A percentile compares a stretch with the other conserved stretches of the same genome.
These are phyloP conservation scores for Griposia aprilina DNA, from an alignment of 2,888 invertebrate species.

Conservation along the genomic window DNA sequence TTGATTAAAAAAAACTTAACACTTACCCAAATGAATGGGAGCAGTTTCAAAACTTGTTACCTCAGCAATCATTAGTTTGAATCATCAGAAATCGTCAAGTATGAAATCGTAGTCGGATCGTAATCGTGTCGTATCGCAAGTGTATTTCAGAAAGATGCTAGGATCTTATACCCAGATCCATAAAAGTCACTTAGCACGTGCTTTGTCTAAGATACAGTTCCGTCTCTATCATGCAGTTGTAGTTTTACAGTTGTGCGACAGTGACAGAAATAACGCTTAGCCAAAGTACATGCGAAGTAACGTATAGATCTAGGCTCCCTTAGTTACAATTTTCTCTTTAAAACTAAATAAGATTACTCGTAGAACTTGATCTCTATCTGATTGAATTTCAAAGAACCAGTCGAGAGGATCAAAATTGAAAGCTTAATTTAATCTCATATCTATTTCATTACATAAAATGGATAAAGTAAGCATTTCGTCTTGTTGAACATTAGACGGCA, in stretches of 20 bases:
- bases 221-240: background rate
- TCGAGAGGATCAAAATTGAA: constrained; percentile 10
- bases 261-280: background rate
- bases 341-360: constrained; percentile 3
- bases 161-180: background rate
- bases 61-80: background rate
- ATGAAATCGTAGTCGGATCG: constrained; percentile 11
- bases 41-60: background rate
- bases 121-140: background rate
- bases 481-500: background rate
- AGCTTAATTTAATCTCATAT: constrained; percentile 5
- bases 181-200: background rate
- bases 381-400: constrained; percentile 26
- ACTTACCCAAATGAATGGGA: background rate
- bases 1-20: background rate
- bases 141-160: background rate
- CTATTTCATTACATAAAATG: background rate
- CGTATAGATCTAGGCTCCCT: background rate
- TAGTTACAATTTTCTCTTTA: background rate
- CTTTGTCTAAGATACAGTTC: background rate
- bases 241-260: background rate
- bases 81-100: constrained; percentile 1
- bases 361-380: background rate
- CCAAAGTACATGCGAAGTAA: background rate
- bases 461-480: background rate